Evolutionary conservation across 1,140 invertebrate genomes (phyloP).

Genomic region (Latrodectus geometricus): DNA sequence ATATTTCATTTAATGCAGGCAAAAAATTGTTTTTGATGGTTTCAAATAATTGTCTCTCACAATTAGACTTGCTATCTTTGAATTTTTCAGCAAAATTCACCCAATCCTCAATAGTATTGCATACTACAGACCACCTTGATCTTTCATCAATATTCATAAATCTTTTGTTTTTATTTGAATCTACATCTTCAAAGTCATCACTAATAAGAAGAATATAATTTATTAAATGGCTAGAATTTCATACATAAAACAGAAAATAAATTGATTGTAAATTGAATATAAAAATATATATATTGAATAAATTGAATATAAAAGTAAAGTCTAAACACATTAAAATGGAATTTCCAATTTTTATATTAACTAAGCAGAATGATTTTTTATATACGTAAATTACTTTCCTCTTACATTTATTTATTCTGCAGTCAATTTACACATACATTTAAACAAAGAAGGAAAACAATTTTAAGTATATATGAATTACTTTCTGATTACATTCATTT

Average conservation of each 20-base stretch:
- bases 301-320: too few species aligned
- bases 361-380: too few species aligned
- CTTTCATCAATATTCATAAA: constrained; percentile 39
- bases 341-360: too few species aligned
- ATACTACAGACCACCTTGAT: constrained; percentile 84
- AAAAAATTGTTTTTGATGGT: constrained; percentile 90
- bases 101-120: constrained; percentile 92
- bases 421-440: too few species aligned
- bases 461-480: too few species aligned
- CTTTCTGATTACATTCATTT: too few species aligned
- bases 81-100: constrained; percentile 85
- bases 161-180: not conserved
- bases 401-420: too few species aligned
- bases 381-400: too few species aligned
- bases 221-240: not conserved
- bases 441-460: too few species aligned
- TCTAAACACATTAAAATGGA: too few species aligned
- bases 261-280: not conserved
- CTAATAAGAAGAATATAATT: constrained; percentile 13
- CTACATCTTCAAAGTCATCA: constrained; percentile 24
- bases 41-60: constrained; percentile 80
- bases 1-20: constrained; percentile 90
- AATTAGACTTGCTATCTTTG: constrained; percentile 77
- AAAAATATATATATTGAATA: too few species aligned
- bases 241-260: too few species aligned